Conservation (phyloP, 2,113 vertebrate genomes). For the Oreocharis arfaki region DNA sequence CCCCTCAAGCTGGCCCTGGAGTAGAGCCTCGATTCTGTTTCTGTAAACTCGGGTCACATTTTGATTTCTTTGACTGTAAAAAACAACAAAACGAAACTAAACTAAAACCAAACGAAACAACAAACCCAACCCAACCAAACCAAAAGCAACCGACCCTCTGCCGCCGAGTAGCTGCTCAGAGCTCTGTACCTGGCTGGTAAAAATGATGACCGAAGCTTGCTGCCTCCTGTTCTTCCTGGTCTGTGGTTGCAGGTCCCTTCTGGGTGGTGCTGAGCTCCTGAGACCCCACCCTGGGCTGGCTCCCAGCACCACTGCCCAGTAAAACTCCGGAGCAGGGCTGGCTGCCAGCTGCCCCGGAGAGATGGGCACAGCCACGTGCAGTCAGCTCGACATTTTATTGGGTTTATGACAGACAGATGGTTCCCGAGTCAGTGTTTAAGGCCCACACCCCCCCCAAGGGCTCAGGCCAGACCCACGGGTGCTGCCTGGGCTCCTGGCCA, state of each 20-base stretch:
- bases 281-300: rapidly evolving
- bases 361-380: rapidly evolving
- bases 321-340: rapidly evolving
- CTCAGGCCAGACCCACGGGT: background rate
- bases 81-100: background rate
- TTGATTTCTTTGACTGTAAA: slow-evolving; percentile 69
- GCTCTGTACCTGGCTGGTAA: slow-evolving; percentile 70
- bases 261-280: background rate
- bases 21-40: slow-evolving; percentile 59
- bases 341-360: background rate
- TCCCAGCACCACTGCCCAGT: background rate
- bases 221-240: slow-evolving; percentile 54
- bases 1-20: background rate
- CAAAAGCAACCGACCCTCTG: slow-evolving; percentile 22
- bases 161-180: slow-evolving; percentile 55
- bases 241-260: background rate
- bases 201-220: slow-evolving; percentile 61
- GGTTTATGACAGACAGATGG: slow-evolving; percentile 33
- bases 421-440: background rate
- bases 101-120: background rate
- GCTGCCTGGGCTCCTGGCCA: background rate
- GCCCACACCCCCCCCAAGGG: background rate
- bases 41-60: slow-evolving; percentile 48
- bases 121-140: background rate
- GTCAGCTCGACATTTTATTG: slow-evolving; percentile 52